Evolutionary conservation across 2,113 vertebrate genomes (phyloP).

Genomic region (Progne subis): DNA sequence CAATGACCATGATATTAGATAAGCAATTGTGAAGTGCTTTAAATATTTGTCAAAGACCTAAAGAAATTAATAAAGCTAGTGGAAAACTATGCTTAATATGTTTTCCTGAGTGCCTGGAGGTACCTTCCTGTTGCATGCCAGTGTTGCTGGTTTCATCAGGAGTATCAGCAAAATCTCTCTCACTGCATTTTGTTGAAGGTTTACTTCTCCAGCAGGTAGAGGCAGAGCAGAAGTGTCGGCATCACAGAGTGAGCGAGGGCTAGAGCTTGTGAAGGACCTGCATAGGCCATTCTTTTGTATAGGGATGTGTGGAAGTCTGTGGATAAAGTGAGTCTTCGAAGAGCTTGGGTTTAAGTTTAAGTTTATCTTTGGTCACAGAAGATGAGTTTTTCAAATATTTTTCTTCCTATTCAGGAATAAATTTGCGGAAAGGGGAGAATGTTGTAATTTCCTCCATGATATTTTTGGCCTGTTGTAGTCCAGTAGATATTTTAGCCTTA

Average conservation of each 20-base stretch:
- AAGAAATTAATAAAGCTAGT: neutral
- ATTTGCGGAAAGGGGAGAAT: neutral
- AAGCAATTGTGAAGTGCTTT: neutral
- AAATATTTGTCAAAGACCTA: neutral
- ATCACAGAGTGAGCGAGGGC: rapidly evolving
- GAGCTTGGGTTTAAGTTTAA: neutral
- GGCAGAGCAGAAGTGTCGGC: neutral
- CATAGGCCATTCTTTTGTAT: neutral
- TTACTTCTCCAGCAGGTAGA: neutral
- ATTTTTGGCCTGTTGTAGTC: neutral
- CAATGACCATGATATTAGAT: neutral
- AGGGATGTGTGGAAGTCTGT: neutral
- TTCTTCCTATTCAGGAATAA: neutral
- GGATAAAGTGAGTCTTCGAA: neutral
- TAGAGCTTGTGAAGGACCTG: neutral
- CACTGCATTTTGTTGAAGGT: neutral
- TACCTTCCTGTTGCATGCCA: neutral
- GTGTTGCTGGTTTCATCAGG: neutral
- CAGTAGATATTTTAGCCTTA: neutral
- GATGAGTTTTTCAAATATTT: neutral
- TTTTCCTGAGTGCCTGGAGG: neutral
- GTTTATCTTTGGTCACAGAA: neutral
- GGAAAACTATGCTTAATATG: neutral
- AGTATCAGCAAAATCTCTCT: neutral
- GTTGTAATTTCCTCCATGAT: neutral